Base-by-base conservation (phyloP, 2,113 vertebrate genomes). In the Puffinus mauretanicus region DNA sequence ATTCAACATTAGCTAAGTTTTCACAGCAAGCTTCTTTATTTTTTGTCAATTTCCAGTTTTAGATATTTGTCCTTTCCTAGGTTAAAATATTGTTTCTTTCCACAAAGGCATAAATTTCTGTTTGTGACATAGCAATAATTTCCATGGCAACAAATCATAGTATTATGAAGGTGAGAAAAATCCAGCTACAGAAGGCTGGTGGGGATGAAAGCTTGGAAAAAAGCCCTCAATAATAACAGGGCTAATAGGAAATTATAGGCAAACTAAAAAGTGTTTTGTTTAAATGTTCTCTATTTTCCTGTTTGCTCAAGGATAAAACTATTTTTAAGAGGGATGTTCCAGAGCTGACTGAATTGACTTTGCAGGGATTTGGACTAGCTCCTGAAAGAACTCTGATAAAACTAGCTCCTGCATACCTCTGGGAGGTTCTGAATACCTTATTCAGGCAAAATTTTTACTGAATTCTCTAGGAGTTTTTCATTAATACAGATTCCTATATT, bases 141-240 rank as follows among this genome's bases (percentile, higher is more conserved):
- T 94, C 90, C 86, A 94, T 94, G 69, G 92, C 90, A 96, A 94
- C 90, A 94, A 73, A 77, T 93, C 55, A 86, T 44, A 24, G 54
- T 40, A 25, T 84, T 76, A 44, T 20, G 40, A 91, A 78, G 42
- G 86, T 86, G 71, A 96, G 69, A 19, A 81, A 94, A 90, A 91
- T 62, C 26, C 69, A 46, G 34, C 49, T 80, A 21, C 40, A 40
- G 44, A 91, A 75, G 19, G 7, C 26, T 93, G n/a, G 8, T 86
- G 22, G 52, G 51, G 30, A 61, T 61, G 69, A 78, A 82, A 66
- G 16, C 60, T 47, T 85, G 69, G 78, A 36, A 30, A 64, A 86
- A 86, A 79, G 19, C 40, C 54, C 15, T 70, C 16, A n/a, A 24
- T 86, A 92, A 75, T 69, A 89, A 64, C n/a, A 83, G 27, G 18